Evolutionary conservation across 2,888 invertebrate species (phyloP).

Genomic region (Apamea sordens): DNA sequence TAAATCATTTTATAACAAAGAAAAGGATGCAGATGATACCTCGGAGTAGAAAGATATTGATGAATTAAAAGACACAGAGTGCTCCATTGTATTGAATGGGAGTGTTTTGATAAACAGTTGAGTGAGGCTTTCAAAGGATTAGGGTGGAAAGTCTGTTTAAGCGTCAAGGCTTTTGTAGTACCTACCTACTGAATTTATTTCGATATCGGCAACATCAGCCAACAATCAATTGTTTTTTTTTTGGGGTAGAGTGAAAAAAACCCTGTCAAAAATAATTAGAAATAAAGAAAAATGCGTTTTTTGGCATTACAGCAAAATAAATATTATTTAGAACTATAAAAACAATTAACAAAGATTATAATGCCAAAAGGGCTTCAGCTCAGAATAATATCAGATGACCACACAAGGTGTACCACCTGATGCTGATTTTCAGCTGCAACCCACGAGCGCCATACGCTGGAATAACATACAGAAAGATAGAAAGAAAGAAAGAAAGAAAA

Average conservation of each 20-base stretch:
- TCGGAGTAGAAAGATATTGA: conserved; percentile 44
- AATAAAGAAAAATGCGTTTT: no score
- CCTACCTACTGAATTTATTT: no score
- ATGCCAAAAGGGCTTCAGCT: no score
- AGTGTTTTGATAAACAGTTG: conserved; percentile 29
- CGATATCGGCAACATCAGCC: neutral
- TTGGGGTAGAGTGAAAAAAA: neutral
- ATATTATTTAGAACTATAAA: no score
- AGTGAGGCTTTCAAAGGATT: neutral
- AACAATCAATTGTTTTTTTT: neutral
- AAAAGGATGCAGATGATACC: conserved; percentile 23
- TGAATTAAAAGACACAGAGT: conserved; percentile 39
- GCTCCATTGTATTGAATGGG: conserved; percentile 35
- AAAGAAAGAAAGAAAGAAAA: no score
- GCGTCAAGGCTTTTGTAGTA: neutral
- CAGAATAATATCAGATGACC: no score
- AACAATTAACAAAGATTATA: no score
- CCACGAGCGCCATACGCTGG: no score
- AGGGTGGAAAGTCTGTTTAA: neutral
- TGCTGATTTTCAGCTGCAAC: no score
- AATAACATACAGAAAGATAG: no score
- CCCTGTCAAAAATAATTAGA: neutral
- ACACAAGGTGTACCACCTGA: no score
- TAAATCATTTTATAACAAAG: conserved; percentile 59
- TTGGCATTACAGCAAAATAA: no score